A percentile compares a stretch with the other conserved stretches of the same genome.
phyloP scores from a whole-genome alignment of 2,797 vertebrate species.

The Galaxias olidus region DNA sequence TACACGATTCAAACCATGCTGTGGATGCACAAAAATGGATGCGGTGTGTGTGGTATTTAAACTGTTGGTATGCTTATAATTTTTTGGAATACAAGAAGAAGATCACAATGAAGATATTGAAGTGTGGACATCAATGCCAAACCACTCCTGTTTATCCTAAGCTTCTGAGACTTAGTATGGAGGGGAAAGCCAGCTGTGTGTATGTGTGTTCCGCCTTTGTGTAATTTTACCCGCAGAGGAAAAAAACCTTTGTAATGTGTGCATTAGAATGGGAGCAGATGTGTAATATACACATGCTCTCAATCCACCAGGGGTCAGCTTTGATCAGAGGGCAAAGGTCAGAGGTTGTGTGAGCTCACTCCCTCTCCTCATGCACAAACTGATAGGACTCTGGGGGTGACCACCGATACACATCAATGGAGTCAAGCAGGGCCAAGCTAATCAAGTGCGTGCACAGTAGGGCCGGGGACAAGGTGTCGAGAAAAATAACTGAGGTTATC shows the following conservation, averaged over 20 bases:
- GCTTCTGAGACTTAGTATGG: no score
- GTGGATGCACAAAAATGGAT: no score
- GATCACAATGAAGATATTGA: no score
- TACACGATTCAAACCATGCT: no score
- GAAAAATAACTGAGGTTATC: conserved; percentile 60
- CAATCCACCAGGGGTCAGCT: conserved; percentile 60
- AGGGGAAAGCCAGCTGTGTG: neutral
- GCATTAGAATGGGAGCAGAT: conserved; percentile 36
- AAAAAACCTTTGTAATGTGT: conserved; percentile 12
- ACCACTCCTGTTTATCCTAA: no score
- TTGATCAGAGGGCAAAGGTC: conserved; percentile 53
- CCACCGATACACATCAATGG: conserved; percentile 63
- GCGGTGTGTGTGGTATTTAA: no score
- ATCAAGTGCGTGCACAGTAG: conserved; percentile 56
- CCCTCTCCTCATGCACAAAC: conserved; percentile 41
- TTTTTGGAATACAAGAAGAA: no score
- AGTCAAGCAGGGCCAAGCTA: conserved; percentile 55
- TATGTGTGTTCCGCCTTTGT: conserved; percentile 3
- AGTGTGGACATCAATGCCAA: no score
- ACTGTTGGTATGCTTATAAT: no score
- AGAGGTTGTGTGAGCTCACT: conserved; percentile 40
- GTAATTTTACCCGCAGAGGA: conserved; percentile 25
- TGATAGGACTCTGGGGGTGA: conserved; percentile 60
- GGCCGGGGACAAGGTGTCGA: conserved; percentile 47
- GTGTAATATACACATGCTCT: conserved; percentile 53